Evolutionary conservation across 2,797 vertebrate species (phyloP).

Genomic region (Numenius phaeopus): DNA sequence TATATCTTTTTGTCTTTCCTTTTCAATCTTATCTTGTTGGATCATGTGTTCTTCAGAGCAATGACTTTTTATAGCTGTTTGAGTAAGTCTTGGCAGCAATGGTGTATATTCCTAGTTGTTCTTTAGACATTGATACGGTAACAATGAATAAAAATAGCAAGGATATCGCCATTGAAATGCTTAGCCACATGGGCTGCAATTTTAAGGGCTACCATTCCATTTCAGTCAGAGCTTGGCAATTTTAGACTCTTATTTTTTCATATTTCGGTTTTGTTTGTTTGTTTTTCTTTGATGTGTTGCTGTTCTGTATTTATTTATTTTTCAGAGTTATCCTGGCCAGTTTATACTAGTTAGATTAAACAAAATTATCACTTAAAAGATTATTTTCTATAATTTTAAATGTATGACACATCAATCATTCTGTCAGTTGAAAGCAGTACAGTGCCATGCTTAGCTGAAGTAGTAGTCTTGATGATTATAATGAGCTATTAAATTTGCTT

Average conservation of each 20-base stretch:
- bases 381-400: slow-evolving; percentile 43
- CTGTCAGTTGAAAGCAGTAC: slow-evolving; percentile 12
- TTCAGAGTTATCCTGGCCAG: not conserved
- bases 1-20: not conserved
- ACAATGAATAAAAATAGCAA: not conserved
- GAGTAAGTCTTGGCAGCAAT: not conserved
- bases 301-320: not conserved
- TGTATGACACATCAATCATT: not conserved
- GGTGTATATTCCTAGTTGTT: not conserved
- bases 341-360: not conserved
- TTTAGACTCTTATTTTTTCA: not conserved
- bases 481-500: slow-evolving; percentile 20
- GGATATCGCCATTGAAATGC: not conserved
- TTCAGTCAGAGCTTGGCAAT: not conserved
- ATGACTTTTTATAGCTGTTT: not conserved
- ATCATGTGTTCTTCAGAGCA: not conserved
- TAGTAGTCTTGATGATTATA: not conserved
- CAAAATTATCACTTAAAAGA: not conserved
- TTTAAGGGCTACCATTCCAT: not conserved
- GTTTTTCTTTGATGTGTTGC: not conserved
- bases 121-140: not conserved
- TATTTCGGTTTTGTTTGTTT: not conserved
- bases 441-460: not conserved
- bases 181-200: not conserved
- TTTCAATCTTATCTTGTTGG: not conserved